Evolutionary conservation across 2,797 vertebrate species (phyloP).

Genomic region (Eulemur rubriventer): DNA sequence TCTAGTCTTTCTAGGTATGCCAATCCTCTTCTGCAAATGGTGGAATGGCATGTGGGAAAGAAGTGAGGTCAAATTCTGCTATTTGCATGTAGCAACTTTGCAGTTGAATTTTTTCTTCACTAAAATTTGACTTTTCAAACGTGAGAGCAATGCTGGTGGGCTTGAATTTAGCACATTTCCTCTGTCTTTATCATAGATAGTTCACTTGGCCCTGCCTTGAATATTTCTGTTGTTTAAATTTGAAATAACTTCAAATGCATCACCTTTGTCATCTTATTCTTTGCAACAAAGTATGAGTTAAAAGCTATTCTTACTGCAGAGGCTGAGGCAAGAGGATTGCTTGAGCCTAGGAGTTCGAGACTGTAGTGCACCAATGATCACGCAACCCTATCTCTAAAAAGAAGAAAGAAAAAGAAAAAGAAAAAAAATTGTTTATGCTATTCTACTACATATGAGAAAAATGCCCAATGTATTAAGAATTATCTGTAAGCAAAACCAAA

Average conservation of each 20-base stretch:
- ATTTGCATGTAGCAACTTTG: neutral
- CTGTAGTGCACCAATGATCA: neutral
- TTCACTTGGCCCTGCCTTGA: neutral
- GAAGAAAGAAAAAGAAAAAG: neutral
- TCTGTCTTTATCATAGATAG: neutral
- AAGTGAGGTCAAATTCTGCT: neutral
- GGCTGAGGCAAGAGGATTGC: neutral
- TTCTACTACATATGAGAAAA: neutral
- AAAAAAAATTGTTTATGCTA: neutral
- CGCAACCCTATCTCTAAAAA: neutral
- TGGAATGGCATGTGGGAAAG: neutral
- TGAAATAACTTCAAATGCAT: neutral
- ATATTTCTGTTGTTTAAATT: constrained; percentile 26
- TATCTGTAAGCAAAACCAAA: neutral
- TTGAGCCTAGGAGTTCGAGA: neutral
- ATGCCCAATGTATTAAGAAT: neutral
- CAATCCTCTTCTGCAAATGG: neutral
- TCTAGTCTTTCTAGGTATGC: neutral
- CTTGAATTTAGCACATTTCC: neutral
- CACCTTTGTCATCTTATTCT: neutral
- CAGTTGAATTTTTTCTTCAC: neutral
- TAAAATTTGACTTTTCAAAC: neutral
- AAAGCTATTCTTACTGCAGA: neutral
- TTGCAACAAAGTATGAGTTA: neutral
- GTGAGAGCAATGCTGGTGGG: neutral